Evolutionary conservation across 2,113 vertebrate genomes (phyloP).

Genomic region (Corythornis cristatus): DNA sequence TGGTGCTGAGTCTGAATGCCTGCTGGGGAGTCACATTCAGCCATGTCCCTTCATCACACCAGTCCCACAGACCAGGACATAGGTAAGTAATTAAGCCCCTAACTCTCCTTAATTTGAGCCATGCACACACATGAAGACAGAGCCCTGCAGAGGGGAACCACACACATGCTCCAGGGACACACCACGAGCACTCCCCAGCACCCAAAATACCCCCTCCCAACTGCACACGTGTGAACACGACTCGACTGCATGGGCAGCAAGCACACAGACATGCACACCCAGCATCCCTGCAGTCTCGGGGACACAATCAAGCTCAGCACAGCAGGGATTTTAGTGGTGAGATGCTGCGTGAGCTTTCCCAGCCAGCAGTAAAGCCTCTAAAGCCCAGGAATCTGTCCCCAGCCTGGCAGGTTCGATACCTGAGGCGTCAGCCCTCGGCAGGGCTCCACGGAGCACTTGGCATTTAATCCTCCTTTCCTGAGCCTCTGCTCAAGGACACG

Average conservation of each 20-base stretch:
- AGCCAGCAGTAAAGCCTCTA: background rate
- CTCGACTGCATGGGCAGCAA: rapidly evolving
- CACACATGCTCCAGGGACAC: background rate
- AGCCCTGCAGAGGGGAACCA: background rate
- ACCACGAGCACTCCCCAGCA: background rate
- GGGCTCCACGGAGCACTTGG: background rate
- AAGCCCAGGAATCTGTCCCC: background rate
- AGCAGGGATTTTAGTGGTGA: background rate
- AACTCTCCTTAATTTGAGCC: background rate
- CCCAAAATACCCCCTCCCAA: background rate
- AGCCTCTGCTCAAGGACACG: background rate
- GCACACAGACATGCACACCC: rapidly evolving
- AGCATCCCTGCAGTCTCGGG: rapidly evolving
- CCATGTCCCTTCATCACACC: background rate
- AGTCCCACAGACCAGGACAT: background rate
- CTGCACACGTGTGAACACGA: background rate
- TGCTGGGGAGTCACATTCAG: background rate
- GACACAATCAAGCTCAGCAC: background rate
- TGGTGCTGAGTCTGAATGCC: too few relatives aligned
- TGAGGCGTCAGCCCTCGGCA: background rate
- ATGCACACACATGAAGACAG: rapidly evolving
- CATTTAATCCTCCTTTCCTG: background rate
- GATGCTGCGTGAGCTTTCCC: background rate
- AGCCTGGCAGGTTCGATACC: background rate
- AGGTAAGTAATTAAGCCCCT: background rate